Conservation (phyloP, 2,888 invertebrate species). For the Smittia sp. region DNA sequence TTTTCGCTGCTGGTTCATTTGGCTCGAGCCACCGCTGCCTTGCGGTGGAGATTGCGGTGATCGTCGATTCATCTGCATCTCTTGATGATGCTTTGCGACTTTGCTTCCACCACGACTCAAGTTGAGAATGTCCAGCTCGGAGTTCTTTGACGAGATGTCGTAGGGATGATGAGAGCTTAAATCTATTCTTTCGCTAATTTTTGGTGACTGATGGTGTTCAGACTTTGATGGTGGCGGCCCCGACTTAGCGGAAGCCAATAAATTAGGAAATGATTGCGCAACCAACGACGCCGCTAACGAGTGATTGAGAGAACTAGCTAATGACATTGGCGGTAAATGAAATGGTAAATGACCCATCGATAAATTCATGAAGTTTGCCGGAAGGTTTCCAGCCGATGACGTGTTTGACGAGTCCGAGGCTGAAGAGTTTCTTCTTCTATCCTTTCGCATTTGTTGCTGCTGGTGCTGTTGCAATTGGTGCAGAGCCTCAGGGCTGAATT, state of each 20-base stretch:
- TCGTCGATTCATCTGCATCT: conserved; percentile 53
- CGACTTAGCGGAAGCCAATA: conserved; percentile 52
- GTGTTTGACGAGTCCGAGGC: conserved; percentile 51
- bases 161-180: conserved; percentile 28
- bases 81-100: conserved; percentile 50
- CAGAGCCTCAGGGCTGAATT: conserved; percentile 51
- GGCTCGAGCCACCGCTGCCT: conserved; percentile 47
- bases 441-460: conserved; percentile 50
- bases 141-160: conserved; percentile 47
- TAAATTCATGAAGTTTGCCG: conserved; percentile 62
- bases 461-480: conserved; percentile 46
- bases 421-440: conserved; percentile 58
- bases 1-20: conserved; percentile 54
- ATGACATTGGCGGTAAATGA: conserved; percentile 60
- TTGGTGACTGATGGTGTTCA: conserved; percentile 45
- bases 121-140: conserved; percentile 53
- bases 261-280: conserved; percentile 61
- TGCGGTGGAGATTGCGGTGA: conserved; percentile 49
- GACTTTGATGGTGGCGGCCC: conserved; percentile 45
- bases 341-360: conserved; percentile 63
- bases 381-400: conserved; percentile 47
- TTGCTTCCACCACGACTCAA: conserved; percentile 51
- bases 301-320: conserved; percentile 59
- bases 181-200: conserved; percentile 27
- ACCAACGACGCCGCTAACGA: conserved; percentile 61